Evolutionary conservation across 2,113 vertebrate species (phyloP), one percentile per base, ranked within the genome.

Genomic region (Bubo blakistoni): DNA sequence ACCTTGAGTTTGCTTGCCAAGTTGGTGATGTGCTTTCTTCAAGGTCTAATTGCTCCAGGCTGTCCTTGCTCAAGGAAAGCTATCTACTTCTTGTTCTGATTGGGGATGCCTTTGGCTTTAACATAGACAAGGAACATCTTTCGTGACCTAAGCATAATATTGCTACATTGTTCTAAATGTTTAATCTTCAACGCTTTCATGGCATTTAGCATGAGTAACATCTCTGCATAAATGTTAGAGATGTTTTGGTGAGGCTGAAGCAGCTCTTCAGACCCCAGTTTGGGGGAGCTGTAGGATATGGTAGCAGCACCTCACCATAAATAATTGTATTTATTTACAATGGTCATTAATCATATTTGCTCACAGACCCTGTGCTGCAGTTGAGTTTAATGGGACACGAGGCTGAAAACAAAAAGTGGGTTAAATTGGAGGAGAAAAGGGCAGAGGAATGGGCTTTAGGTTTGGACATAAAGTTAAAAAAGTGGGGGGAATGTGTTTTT

Each of bases 261-360:
- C 6, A 6, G 57, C 70, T 87, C 81, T 78, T 93, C 63, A 92
- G 66, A 49, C 34, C 21, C 32, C 0, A 2, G 0, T 36, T 7
- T 61, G 80, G 38, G 38, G 55, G 51, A 78, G 30, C 29, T 4
- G 1, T 0, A 3, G 54, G 59, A n/a, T 52, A 4, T 2, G 2
- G 51, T 15, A 22, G 62, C 44, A 46, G 46, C 30, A 81, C 27
- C 34, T 66, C 3, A 1, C 71, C 42, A 12, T 24, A 80, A 88
- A 66, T 70, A 44, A 61, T 26, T 49, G 7, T 6, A 5, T 83
- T 83, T 65, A 62, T 66, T 92, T 83, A 57, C 59, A 32, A n/a
- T 25, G 11, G 52, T 38, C 4, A 7, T 80, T 57, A 73, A 55
- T 61, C 58, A 16, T 2, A 2, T 32, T 72, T 80, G 36, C 79